Percentiles rank a stretch among this genome's conserved stretches.
Conservation (phyloP, 2,888 invertebrate genomes). For the Cantharis rustica region DNA sequence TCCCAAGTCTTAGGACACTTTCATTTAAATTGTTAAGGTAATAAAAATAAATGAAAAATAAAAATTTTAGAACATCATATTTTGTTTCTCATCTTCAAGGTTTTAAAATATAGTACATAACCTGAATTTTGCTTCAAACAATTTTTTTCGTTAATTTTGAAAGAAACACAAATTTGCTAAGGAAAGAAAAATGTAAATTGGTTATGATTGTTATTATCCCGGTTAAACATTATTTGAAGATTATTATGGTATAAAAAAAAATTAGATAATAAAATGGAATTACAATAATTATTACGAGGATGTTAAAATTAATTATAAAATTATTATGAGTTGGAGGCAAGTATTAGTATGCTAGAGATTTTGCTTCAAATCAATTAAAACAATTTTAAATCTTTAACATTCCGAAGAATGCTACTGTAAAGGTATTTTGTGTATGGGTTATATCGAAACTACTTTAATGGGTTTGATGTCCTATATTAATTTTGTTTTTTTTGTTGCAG, state of each 20-base stretch:
- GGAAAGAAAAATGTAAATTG: no score
- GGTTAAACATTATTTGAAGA: no score
- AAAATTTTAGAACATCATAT: no score
- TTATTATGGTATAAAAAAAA: neutral
- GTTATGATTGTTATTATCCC: no score
- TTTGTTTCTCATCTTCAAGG: no score
- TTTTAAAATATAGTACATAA: no score
- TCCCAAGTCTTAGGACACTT: neutral
- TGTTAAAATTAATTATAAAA: neutral
- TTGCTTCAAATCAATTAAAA: neutral
- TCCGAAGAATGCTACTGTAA: neutral
- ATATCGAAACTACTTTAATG: no score
- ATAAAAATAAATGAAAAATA: neutral
- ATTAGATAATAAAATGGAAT: neutral
- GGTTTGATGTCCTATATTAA: neutral
- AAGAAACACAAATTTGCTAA: no score
- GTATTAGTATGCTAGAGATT: neutral
- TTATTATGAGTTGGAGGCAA: neutral
- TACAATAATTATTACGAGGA: neutral
- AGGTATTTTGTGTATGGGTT: neutral
- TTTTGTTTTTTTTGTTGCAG: conserved; percentile 53
- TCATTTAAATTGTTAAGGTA: neutral
- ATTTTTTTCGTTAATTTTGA: no score
- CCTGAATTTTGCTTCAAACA: no score
- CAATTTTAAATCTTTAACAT: neutral